Evolutionary conservation across 1,140 invertebrate species (phyloP), one percentile per base, ranked within the genome.

Genomic region (Drosophila suzukii): DNA sequence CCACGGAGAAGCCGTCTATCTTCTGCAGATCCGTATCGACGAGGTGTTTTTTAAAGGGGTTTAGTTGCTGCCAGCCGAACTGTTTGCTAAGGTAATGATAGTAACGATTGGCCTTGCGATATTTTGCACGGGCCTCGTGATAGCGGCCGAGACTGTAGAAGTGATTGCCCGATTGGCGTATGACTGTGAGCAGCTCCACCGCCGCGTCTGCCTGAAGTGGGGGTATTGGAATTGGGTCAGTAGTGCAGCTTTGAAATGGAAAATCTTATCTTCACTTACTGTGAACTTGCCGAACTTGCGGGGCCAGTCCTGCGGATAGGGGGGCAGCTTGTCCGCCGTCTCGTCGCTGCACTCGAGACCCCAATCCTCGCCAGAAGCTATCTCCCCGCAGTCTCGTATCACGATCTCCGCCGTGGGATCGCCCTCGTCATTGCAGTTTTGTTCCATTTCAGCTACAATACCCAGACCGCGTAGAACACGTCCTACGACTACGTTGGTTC

Each of bases 401-500:
- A 93, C 75, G 78, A 96, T 95, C 74, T 94, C 93, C 94, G 96
- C 86, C 27, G 93, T 76, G 3, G 95, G 95, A 39, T 75, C 75
- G 58, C 95, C 95, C 7, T 95, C 93, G 30, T 93, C 90, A 39
- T 93, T 94, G 15, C 92, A 90, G 47, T 94, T 92, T 36, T 93
- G 92, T 75, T 95, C 95, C 79, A 97, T 94, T 92, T 96, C 95
- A 6, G 92, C 91, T 0, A 97, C 92, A 5, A 96, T 93, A 11
- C 94, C 94, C 49, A 97, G 92, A 15, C 97, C 97, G 84, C 95
- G 95, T 6, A 95, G 79, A 8, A 98, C 96, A 70, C 94, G 94
- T 1, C 98, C 98, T 93, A 99, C 98, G 30, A 97, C 97, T 2
- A 98, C 97, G 93, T 99, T 98, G 32, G 94, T 96, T 11, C 95